phyloP scores from a whole-genome alignment of 53 echinoderm and acorn worm genomes.

The Antedon mediterranea region DNA sequence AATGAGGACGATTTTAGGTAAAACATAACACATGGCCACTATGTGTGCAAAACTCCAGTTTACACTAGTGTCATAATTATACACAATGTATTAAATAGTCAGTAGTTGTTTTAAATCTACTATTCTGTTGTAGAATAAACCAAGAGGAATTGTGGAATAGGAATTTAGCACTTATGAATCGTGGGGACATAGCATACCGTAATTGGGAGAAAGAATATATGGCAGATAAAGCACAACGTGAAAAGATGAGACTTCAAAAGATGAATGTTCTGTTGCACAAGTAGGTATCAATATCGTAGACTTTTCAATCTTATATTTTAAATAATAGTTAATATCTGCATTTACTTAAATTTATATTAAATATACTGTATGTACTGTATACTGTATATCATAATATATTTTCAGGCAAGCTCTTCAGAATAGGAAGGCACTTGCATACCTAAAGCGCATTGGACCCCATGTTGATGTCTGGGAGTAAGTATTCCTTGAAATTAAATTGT shows the following conservation, averaged over 20 bases:
- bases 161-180: constrained; percentile 44
- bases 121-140: constrained; percentile 17
- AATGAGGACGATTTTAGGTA: constrained; percentile 16
- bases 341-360: too few species aligned
- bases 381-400: too few species aligned
- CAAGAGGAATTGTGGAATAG: constrained; percentile 40
- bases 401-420: constrained; percentile 59
- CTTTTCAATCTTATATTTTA: too few species aligned
- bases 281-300: constrained; percentile 22
- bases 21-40: constrained; percentile 1
- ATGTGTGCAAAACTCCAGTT: background rate
- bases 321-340: too few species aligned
- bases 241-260: constrained; percentile 47
- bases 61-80: too few species aligned
- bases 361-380: too few species aligned
- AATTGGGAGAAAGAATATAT: constrained; percentile 68
- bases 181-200: constrained; percentile 33
- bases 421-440: constrained; percentile 26
- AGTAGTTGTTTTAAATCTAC: too few species aligned
- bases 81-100: too few species aligned
- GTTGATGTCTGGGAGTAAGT: constrained; percentile 86
- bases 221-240: constrained; percentile 39
- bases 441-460: constrained; percentile 78
- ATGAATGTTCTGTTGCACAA: constrained; percentile 28
- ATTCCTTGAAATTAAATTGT: background rate